Base-by-base conservation (phyloP, 2,888 invertebrate genomes). In the Hyppa rectilinea region DNA sequence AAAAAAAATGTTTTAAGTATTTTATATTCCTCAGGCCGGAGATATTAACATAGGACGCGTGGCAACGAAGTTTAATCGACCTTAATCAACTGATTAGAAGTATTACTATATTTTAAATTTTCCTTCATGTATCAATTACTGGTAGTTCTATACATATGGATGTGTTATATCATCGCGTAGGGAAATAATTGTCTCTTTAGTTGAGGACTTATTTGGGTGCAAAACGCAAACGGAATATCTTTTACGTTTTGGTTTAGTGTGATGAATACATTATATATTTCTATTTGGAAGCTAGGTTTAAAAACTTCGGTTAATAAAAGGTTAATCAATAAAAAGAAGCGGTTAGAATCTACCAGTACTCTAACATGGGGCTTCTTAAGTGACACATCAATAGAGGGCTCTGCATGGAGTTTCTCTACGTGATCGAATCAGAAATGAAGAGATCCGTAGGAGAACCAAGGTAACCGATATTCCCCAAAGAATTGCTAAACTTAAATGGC, bases 1-100 rank as follows among this genome's bases (percentile, higher is more conserved):
- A 73, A 83, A 75, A 75, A 83, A 76, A 56, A 67, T 72, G 73
- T 72, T 69, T 77, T 23, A 80, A 71, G 75, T 70, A 63, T 81
- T 82, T 85, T 72, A 75, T 82, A 86, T 85, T 78, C 83, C 56
- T 72, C 29, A 60, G 52, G 64, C 63, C 74, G 40, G 20, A 60
- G 53, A 75, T 81, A 87, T 85, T 85, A 81, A 73, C 81, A 85
- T 87, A 84, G 61, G 73, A 69, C 66, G 80, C 84, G 80, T 82
- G 83, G 64, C 36, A 63, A 47, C 36, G 56, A 45, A 59, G 36
- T 64, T 78, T 79, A 85, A 84, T 86, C 45, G 79, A 55, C 64
- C 50, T 53, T 75, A 81, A 83, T 53, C 38, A 64, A 23, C 34
- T 78, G 72, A 72, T 79, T 67, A 78, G 3, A 56, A 36, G 36